Evolutionary conservation across 2,113 vertebrate species (phyloP).

Genomic region (Junco hyemalis): DNA sequence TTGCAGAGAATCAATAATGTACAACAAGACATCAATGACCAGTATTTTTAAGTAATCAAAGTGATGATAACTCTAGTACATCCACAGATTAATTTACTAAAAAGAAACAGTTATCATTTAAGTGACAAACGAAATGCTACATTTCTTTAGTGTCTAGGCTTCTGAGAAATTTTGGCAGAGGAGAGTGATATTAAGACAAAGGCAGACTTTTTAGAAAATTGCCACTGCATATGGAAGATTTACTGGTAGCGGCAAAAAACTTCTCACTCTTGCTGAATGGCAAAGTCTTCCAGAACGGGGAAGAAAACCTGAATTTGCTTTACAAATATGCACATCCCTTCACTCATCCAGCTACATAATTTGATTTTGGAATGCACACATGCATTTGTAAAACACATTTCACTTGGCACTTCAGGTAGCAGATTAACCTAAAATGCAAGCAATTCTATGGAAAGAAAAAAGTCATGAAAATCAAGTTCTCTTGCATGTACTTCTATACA

Average conservation of each 20-base stretch:
- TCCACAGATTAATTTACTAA: not conserved
- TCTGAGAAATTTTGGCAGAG: not conserved
- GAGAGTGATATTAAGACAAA: not conserved
- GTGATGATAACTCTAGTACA: not conserved
- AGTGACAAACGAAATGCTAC: not conserved
- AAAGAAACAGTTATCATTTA: not conserved
- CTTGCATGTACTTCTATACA: conserved; percentile 47
- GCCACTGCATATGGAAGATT: not conserved
- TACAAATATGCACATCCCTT: not conserved
- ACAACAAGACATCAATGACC: not conserved
- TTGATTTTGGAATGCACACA: not conserved
- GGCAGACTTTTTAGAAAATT: not conserved
- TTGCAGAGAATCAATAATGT: not conserved
- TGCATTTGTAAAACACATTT: conserved; percentile 28
- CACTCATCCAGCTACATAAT: not conserved
- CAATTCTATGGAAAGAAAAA: not conserved
- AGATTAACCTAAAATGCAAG: conserved; percentile 9
- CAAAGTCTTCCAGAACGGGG: not conserved
- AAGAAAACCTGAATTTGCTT: not conserved
- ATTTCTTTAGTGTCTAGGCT: not conserved
- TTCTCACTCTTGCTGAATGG: not conserved
- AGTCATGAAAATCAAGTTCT: conserved; percentile 68
- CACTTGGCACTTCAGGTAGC: conserved; percentile 26
- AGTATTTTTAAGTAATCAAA: not conserved
- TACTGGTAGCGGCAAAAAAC: not conserved